Evolutionary conservation across 2,888 invertebrate species (phyloP).

Genomic region (Napeogenes sylphis): DNA sequence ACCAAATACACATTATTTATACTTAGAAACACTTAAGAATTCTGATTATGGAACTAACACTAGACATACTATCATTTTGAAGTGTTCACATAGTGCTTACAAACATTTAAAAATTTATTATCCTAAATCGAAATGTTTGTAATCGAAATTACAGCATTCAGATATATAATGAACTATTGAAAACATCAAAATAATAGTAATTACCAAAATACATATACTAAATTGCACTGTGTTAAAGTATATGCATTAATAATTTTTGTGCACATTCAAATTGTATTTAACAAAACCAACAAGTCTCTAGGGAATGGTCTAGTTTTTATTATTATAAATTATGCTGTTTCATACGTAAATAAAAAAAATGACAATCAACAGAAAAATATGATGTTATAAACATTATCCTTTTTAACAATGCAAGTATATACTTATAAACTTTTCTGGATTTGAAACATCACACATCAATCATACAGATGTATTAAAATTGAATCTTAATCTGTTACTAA

Average conservation of each 20-base stretch:
- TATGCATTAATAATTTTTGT: slow-evolving; percentile 42
- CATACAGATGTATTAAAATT: slow-evolving; percentile 1
- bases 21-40: slow-evolving; percentile 9
- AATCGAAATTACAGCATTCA: neutral
- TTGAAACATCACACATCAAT: neutral
- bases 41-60: slow-evolving; percentile 27
- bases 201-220: slow-evolving; percentile 12
- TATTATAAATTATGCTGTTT: slow-evolving; percentile 8
- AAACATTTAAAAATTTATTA: slow-evolving; percentile 14
- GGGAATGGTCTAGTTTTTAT: slow-evolving; percentile 10
- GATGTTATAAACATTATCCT: slow-evolving; percentile 18
- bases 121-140: slow-evolving; percentile 13
- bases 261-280: slow-evolving; percentile 48
- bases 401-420: slow-evolving; percentile 9
- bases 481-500: neutral
- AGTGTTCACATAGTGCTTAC: slow-evolving; percentile 17
- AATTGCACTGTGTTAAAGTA: slow-evolving; percentile 17
- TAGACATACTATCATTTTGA: slow-evolving; percentile 23
- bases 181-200: slow-evolving; percentile 19
- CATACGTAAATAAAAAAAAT: neutral
- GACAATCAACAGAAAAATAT: slow-evolving; percentile 17
- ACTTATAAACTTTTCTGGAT: slow-evolving; percentile 7
- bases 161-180: slow-evolving; percentile 10
- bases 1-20: slow-evolving; percentile 25
- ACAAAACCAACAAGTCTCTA: slow-evolving; percentile 34